These are phyloP conservation scores for Tragelaphus scriptus DNA, from an alignment of 2,113 vertebrate species.

Conservation along the genomic window DNA sequence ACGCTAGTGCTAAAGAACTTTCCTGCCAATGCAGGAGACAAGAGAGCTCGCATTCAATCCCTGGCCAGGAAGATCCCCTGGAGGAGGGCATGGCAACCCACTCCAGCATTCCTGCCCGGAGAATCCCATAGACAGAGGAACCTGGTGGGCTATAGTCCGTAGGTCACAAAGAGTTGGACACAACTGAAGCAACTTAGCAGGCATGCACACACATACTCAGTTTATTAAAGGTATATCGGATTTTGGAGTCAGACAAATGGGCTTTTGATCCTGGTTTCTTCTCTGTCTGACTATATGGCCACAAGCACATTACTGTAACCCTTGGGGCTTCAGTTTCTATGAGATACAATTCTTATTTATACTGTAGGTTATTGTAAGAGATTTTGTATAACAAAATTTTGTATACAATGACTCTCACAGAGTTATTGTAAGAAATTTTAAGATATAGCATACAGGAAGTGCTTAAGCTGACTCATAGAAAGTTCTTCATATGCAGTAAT, in stretches of 20 bases:
- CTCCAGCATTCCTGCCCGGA: neutral
- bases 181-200: neutral
- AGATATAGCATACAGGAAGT: neutral
- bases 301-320: neutral
- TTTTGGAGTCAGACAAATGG: neutral
- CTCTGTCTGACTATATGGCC: neutral
- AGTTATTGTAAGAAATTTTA: neutral
- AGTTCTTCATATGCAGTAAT: neutral
- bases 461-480: neutral
- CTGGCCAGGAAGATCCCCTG: neutral
- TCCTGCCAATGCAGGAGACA: too few relatives aligned
- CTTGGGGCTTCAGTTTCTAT: neutral
- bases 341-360: neutral
- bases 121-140: neutral
- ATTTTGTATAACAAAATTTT: neutral
- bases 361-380: neutral
- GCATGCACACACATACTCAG: neutral
- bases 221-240: neutral
- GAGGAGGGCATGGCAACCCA: neutral
- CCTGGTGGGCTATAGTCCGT: accelerated
- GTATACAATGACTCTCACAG: neutral
- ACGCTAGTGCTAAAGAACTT: too few relatives aligned
- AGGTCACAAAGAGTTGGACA: neutral
- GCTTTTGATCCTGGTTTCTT: neutral
- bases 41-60: too few relatives aligned